Evolutionary conservation across 2,113 vertebrate genomes (phyloP).

Genomic region (Hyperopisus bebe): DNA sequence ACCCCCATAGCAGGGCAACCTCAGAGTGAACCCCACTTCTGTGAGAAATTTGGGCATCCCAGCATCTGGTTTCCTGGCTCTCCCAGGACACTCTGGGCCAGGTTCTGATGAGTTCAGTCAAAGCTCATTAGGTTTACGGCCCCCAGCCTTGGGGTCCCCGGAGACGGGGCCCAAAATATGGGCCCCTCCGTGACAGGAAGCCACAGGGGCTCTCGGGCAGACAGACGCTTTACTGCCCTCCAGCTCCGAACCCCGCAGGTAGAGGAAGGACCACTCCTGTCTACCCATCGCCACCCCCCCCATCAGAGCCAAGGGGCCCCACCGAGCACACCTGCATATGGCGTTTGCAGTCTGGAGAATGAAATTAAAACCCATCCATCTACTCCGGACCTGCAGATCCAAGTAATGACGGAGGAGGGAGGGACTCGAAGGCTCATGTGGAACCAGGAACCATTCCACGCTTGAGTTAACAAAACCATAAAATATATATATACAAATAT

Average conservation of each 20-base stretch:
- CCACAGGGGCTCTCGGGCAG: conserved; percentile 22
- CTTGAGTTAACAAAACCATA: conserved; percentile 6
- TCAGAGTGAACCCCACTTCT: conserved; percentile 30
- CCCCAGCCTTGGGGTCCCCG: neutral
- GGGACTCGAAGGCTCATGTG: neutral
- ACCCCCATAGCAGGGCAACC: conserved; percentile 26
- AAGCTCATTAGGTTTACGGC: conserved; percentile 19
- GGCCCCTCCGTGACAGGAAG: conserved; percentile 28
- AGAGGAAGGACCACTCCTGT: neutral
- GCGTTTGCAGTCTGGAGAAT: neutral
- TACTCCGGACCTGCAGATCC: neutral
- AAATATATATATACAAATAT: conserved; percentile 5
- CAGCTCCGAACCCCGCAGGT: neutral
- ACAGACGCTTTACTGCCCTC: neutral
- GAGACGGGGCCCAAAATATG: neutral
- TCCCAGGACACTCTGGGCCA: conserved; percentile 26
- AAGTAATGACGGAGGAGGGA: neutral
- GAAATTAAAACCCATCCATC: conserved; percentile 12
- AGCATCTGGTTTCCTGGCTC: conserved; percentile 42
- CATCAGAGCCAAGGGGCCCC: neutral
- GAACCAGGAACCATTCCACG: conserved; percentile 14
- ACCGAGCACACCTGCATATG: neutral
- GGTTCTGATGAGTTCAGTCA: conserved; percentile 32
- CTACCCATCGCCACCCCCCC: neutral
- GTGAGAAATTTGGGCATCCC: conserved; percentile 22